Evolutionary conservation across 2,888 invertebrate genomes (phyloP).

Genomic region (Agonopterix subpropinquella): DNA sequence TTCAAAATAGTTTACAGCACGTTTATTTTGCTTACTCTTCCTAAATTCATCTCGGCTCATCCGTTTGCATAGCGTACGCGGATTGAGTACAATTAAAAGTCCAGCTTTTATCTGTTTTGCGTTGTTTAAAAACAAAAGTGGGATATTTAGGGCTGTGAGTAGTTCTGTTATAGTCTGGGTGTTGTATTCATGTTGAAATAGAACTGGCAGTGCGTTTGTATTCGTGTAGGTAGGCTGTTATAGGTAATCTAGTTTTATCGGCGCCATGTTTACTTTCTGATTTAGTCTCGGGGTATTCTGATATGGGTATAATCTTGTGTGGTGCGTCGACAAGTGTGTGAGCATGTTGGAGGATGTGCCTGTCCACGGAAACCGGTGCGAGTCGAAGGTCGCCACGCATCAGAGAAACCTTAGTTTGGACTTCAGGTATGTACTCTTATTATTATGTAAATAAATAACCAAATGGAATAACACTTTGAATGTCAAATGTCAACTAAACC

Average conservation of each 20-base stretch:
- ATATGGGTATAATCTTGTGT: slow-evolving; percentile 58
- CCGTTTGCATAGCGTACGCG: too few relatives aligned
- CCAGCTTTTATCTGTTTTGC: slow-evolving; percentile 12
- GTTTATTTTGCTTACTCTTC: slow-evolving; percentile 8
- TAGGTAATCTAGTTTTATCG: slow-evolving; percentile 1
- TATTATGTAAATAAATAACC: too few relatives aligned
- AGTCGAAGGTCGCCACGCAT: slow-evolving; percentile 74
- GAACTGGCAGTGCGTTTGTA: slow-evolving; percentile 9
- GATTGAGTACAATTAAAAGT: slow-evolving; percentile 1
- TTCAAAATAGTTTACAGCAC: background rate
- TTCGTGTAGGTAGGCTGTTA: background rate
- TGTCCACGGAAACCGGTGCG: slow-evolving; percentile 64
- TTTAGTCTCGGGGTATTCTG: slow-evolving; percentile 35
- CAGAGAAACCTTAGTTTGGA: slow-evolving; percentile 93
- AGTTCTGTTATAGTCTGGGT: slow-evolving; percentile 9
- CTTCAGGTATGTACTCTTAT: slow-evolving; percentile 79
- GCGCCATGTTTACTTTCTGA: slow-evolving; percentile 70
- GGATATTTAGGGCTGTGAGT: slow-evolving; percentile 22
- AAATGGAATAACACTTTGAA: too few relatives aligned
- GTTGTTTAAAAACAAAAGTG: slow-evolving; percentile 15
- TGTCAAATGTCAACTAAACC: too few relatives aligned
- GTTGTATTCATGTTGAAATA: slow-evolving; percentile 6
- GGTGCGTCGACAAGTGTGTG: slow-evolving; percentile 49
- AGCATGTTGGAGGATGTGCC: slow-evolving; percentile 75
- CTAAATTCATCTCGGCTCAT: too few relatives aligned